phyloP scores from a whole-genome alignment of 2,888 invertebrate species.

The Drosophila mettleri region DNA sequence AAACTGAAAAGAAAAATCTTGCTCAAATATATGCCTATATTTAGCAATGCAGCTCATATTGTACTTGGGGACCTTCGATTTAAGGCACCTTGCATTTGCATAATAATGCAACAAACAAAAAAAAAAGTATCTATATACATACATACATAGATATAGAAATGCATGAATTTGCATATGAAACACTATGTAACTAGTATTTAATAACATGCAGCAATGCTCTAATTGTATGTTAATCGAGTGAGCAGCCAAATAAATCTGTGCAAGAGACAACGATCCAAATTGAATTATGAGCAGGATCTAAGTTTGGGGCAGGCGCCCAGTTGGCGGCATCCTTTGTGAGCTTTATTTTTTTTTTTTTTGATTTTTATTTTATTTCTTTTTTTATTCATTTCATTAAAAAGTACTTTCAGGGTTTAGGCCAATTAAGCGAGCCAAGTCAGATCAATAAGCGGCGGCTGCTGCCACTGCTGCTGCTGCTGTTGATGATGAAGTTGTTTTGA shows the following conservation, averaged over 20 bases:
- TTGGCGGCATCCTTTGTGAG: conserved; percentile 62
- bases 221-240: conserved; percentile 73
- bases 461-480: conserved; percentile 24
- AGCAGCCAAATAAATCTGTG: conserved; percentile 67
- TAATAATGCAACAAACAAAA: conserved; percentile 56
- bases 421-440: conserved; percentile 62
- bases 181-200: conserved; percentile 39
- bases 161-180: conserved; percentile 34
- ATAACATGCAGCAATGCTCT: conserved; percentile 66
- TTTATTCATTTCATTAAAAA: conserved; percentile 54
- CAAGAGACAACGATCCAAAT: conserved; percentile 34
- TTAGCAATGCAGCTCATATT: conserved; percentile 37
- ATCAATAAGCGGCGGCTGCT: too few species aligned
- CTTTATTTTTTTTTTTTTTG: conserved; percentile 17
- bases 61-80: conserved; percentile 17
- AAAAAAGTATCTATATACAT: not conserved
- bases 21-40: conserved; percentile 38
- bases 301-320: conserved; percentile 28
- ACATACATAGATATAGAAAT: not conserved
- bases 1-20: conserved; percentile 28
- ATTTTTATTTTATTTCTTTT: not conserved
- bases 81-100: conserved; percentile 58
- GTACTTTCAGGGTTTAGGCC: conserved; percentile 53
- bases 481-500: conserved; percentile 80
- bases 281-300: conserved; percentile 62